Percentiles rank a stretch among this genome's conserved stretches.
phyloP scores from a whole-genome alignment of 1,140 invertebrate genomes.

The Neodiprion virginianus region DNA sequence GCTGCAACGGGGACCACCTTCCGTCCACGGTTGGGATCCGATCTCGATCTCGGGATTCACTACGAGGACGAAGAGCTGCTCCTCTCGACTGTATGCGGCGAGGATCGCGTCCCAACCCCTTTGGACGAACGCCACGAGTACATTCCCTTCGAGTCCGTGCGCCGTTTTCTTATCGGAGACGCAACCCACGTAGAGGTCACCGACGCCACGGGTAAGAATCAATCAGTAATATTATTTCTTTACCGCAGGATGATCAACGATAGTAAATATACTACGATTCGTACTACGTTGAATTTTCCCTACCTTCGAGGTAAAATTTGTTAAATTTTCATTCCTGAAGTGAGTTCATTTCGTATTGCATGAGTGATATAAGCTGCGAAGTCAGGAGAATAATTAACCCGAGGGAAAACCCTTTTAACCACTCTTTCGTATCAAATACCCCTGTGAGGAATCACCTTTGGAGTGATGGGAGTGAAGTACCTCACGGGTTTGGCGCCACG shows the following conservation, averaged over 20 bases:
- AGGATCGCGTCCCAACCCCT: constrained; percentile 35
- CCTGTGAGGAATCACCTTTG: too few species aligned
- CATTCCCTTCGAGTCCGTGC: constrained; percentile 55
- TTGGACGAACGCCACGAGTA: constrained; percentile 52
- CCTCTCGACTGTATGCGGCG: constrained; percentile 25
- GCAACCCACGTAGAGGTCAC: constrained; percentile 30
- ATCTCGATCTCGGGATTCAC: neutral
- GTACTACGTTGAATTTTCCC: neutral
- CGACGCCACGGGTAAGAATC: constrained; percentile 44
- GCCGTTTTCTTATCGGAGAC: constrained; percentile 47
- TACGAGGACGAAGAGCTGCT: constrained; percentile 42
- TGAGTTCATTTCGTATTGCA: too few species aligned
- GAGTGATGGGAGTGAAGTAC: too few species aligned
- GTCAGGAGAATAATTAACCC: too few species aligned
- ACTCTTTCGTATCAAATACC: too few species aligned
- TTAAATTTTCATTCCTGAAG: too few species aligned
- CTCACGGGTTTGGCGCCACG: neutral
- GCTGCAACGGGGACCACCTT: constrained; percentile 24
- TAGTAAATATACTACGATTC: neutral
- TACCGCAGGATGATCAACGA: neutral
- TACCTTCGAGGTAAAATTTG: too few species aligned
- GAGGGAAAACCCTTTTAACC: too few species aligned
- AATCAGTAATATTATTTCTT: neutral
- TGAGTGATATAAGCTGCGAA: too few species aligned
- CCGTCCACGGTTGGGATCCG: neutral